Evolutionary conservation across 2,888 invertebrate species (phyloP).

Genomic region (Pantelozetes paolii): DNA sequence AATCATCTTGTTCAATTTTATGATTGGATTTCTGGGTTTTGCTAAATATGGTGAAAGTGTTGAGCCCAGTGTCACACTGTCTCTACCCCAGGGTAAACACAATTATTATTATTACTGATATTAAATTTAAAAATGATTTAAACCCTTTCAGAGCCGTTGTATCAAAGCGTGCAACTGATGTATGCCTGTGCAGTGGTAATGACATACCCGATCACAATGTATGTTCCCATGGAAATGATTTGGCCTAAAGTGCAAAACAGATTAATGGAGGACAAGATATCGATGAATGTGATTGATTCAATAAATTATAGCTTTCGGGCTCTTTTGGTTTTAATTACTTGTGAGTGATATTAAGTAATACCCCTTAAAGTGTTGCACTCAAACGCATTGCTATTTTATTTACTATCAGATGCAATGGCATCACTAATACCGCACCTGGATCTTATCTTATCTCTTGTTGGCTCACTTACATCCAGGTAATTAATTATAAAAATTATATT

Average conservation of each 20-base stretch:
- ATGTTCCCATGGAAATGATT: conserved; percentile 83
- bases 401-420: conserved; percentile 58
- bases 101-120: background rate
- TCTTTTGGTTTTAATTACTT: conserved; percentile 68
- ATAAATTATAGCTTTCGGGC: conserved; percentile 61
- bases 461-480: conserved; percentile 76
- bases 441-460: conserved; percentile 78
- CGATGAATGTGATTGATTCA: background rate
- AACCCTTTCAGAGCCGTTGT: background rate
- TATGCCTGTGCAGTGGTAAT: conserved; percentile 83
- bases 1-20: conserved; percentile 22
- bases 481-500: background rate
- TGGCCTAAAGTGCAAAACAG: conserved; percentile 65
- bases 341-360: conserved; percentile 62
- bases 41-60: conserved; percentile 19
- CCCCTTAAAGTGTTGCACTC: too few species aligned
- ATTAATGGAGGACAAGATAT: background rate
- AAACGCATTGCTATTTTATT: too few species aligned
- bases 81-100: background rate
- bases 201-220: conserved; percentile 85
- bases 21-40: conserved; percentile 38
- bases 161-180: conserved; percentile 70
- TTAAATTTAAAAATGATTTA: too few species aligned
- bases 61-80: conserved; percentile 28
- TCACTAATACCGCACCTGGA: conserved; percentile 77